Base-by-base conservation (phyloP, 2,113 vertebrate species). In the Lanius collurio region DNA sequence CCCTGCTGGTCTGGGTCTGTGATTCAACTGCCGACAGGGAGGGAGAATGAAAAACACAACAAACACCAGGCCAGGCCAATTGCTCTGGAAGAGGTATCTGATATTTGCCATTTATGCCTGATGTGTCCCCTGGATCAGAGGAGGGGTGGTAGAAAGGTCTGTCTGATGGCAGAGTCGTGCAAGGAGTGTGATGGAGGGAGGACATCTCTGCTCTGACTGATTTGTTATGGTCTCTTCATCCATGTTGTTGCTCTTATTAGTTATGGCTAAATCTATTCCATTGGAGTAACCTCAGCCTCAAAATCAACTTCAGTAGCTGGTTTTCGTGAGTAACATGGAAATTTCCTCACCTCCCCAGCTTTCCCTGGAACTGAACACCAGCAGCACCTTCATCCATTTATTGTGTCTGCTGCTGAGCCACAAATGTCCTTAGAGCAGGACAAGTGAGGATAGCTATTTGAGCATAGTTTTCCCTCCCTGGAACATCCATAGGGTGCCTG, bases 261-360 rank as follows among this genome's bases (percentile, higher is more conserved):
- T 53, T 83, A 22, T 27, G n/a, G n/a, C 5, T 62, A 3, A 49
- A 39, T 14, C 0, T 0, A 41, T 44, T 44, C 35, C 52, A 44
- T 3, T 30, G 56, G 19, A 55, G 44, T 42, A 82, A 64, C 28
- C 17, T n/a, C 31, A 63, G 35, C 24, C 74, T 89, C 39, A 19
- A 70, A 87, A 47, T 39, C 27, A 30, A 22, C 31, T 50, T 69
- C 56, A 31, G 4, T 7, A 10, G 22, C 22, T 68, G 35, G 6
- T 49, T 91, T 91, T 60, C 70, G 41, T 63, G 71, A 73, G 11
- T 39, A 37, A 23, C 18, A 6, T 10, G 55, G 52, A 62, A 89
- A 70, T 60, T 68, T 75, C 42, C 50, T 78, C 27, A 77, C 30
- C 27, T 33, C 39, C 47, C 70, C n/a, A 71, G 41, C 49, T 76